Conservation (phyloP, 2,888 invertebrate species). For the Eupithecia subumbrata region DNA sequence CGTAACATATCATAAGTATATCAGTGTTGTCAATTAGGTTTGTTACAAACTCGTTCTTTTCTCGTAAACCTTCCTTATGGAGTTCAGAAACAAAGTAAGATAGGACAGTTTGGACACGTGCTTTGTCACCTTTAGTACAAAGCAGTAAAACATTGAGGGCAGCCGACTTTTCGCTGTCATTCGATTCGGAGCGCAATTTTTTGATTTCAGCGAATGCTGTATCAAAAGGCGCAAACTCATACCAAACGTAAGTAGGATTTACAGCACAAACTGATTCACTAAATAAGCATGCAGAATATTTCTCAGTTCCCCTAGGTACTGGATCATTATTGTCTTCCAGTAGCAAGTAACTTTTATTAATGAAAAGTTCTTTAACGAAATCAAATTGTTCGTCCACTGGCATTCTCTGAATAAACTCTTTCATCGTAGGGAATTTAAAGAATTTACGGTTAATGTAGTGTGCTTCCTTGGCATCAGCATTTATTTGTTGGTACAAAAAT, state of each 20-base stretch:
- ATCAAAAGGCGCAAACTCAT: slow-evolving; percentile 62
- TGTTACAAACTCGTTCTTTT: slow-evolving; percentile 55
- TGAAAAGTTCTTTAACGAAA: slow-evolving; percentile 61
- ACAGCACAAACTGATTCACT: slow-evolving; percentile 35
- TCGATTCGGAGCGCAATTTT: slow-evolving; percentile 49
- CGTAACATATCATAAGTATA: slow-evolving; percentile 49
- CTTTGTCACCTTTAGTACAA: slow-evolving; percentile 51
- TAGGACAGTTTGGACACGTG: slow-evolving; percentile 55
- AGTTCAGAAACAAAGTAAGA: slow-evolving; percentile 58
- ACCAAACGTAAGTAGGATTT: slow-evolving; percentile 57
- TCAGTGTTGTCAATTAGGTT: slow-evolving; percentile 51
- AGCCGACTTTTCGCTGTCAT: slow-evolving; percentile 45
- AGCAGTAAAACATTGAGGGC: slow-evolving; percentile 58
- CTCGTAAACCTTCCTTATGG: slow-evolving; percentile 53
- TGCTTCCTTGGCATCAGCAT: slow-evolving; percentile 22
- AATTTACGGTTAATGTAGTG: slow-evolving; percentile 28
- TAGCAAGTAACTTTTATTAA: slow-evolving; percentile 52
- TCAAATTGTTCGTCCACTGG: slow-evolving; percentile 59
- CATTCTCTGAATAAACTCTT: slow-evolving; percentile 57
- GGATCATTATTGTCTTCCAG: slow-evolving; percentile 40
- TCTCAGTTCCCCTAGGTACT: slow-evolving; percentile 42
- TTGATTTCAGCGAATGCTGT: slow-evolving; percentile 60
- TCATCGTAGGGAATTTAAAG: slow-evolving; percentile 48
- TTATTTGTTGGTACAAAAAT: slow-evolving; percentile 55
- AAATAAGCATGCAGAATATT: slow-evolving; percentile 46